Evolutionary conservation across 1,140 invertebrate species (phyloP).

Genomic region (Melitaea cinxia): DNA sequence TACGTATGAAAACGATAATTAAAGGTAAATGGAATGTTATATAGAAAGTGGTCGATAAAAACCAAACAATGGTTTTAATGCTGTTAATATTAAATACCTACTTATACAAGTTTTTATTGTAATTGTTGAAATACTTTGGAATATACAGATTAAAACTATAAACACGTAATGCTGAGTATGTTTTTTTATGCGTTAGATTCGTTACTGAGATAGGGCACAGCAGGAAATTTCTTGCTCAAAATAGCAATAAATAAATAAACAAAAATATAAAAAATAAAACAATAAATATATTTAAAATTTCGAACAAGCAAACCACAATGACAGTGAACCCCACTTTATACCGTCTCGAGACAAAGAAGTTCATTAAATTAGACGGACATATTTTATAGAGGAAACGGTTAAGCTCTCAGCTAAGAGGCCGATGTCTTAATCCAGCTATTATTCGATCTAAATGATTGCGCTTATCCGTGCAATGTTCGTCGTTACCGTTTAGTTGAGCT

Average conservation of each 20-base stretch:
- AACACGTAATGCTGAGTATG: too few relatives aligned
- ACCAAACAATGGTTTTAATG: too few relatives aligned
- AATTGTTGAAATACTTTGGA: too few relatives aligned
- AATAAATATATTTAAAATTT: slow-evolving; percentile 2
- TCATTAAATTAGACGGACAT: slow-evolving; percentile 24
- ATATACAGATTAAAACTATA: too few relatives aligned
- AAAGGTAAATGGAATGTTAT: too few relatives aligned
- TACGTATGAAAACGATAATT: neutral
- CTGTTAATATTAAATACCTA: too few relatives aligned
- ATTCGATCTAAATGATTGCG: slow-evolving; percentile 47
- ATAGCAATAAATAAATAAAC: neutral
- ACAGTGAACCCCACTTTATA: slow-evolving; percentile 1
- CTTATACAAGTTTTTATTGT: too few relatives aligned
- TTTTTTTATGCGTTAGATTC: too few relatives aligned
- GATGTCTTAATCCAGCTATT: slow-evolving; percentile 42
- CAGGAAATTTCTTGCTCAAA: too few relatives aligned
- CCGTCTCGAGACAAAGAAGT: slow-evolving; percentile 13
- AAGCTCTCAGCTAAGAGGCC: slow-evolving; percentile 31
- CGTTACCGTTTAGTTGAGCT: slow-evolving; percentile 11
- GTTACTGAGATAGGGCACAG: too few relatives aligned
- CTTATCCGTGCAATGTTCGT: slow-evolving; percentile 30
- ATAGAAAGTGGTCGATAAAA: too few relatives aligned
- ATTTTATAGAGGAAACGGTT: slow-evolving; percentile 28
- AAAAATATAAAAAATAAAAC: neutral
- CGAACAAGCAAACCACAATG: neutral